Base-by-base conservation (phyloP, 2,797 vertebrate genomes). In the Parauchenoglanis ngamensis region DNA sequence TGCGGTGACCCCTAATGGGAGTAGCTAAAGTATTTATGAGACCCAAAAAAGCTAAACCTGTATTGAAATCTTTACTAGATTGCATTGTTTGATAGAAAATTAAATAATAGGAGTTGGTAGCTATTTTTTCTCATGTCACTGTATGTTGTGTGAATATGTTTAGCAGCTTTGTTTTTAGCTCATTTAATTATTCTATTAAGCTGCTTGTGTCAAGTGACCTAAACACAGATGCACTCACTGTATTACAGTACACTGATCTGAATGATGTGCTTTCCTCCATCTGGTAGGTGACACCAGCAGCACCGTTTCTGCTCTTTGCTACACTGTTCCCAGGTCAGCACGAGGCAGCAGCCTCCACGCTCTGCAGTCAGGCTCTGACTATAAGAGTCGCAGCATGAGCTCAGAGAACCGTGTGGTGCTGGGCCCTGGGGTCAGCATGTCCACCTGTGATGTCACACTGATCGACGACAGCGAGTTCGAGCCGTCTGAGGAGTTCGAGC, bases 381-480 rank as follows among this genome's bases (percentile, higher is more conserved):
- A 96, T 93, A 98, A 97, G 92, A 98, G 97, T 57, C 96, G 98
- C 31, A 96, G 95, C 17, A 94, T 95, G 96, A 92, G 78, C 1
- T 86, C 89, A 0, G 97, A 97, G 72, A 98, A 94, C 93, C 96
- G 97, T 2, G 89, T 99, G 0, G 63, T 98, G 72, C 93, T 98
- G 0, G 97, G 97, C 0, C 97, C 97, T 0, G 97, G 98, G 1
- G 92, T 99, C 90, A 96, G 95, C 87, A 90, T 94, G 95, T 94
- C 93, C 25, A 97, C 97, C 5, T 99, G 98, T 3, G 97, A 99
- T 0, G 90, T 99, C 5, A 94, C 90, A 89, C 94, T 99, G 84
- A 94, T 99, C 0, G 98, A 99, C 10, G 98, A 99, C 95, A 99
- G 98, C 0, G 98, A 99, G 85, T 98, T 98, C 0, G 98, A 99